Percentiles rank a stretch among this genome's conserved stretches.
These are phyloP conservation scores for Agonopterix heracliana DNA, from an alignment of 2,888 invertebrate genomes.

Conservation along the genomic window DNA sequence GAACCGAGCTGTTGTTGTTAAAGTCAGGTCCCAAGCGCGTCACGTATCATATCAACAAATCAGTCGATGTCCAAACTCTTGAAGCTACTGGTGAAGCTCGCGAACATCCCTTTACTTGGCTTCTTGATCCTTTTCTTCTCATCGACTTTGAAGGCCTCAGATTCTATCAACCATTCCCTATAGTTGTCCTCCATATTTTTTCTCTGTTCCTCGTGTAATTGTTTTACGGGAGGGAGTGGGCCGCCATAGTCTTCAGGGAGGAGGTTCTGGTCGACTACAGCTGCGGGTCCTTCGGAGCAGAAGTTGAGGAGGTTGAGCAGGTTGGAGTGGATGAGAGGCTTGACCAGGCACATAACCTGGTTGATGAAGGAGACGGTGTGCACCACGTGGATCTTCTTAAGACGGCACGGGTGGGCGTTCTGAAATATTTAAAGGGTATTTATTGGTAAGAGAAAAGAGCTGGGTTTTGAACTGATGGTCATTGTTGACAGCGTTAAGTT, in stretches of 20 bases:
- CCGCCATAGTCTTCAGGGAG: conserved; percentile 79
- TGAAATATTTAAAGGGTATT: conserved; percentile 34
- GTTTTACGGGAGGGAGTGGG: conserved; percentile 65
- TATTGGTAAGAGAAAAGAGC: background rate
- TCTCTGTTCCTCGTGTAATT: conserved; percentile 74
- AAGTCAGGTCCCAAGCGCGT: conserved; percentile 38
- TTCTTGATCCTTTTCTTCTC: conserved; percentile 67
- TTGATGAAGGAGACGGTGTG: conserved; percentile 81
- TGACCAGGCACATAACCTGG: conserved; percentile 80
- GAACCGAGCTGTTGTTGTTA: too few relatives aligned
- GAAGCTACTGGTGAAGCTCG: conserved; percentile 67
- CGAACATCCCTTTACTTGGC: conserved; percentile 67
- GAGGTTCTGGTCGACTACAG: conserved; percentile 59
- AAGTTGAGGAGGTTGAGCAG: conserved; percentile 78
- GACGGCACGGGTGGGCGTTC: conserved; percentile 81
- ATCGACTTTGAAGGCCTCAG: conserved; percentile 72
- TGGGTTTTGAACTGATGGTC: background rate
- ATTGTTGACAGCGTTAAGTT: background rate
- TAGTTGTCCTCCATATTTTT: conserved; percentile 76
- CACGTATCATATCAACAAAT: conserved; percentile 17
- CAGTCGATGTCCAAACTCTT: conserved; percentile 69
- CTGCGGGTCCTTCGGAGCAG: conserved; percentile 66
- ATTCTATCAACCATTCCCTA: conserved; percentile 78
- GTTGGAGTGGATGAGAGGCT: conserved; percentile 79
- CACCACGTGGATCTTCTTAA: conserved; percentile 80